Evolutionary conservation across 1,140 invertebrate species (phyloP), one percentile per base, ranked within the genome.

Genomic region (Mizuhopecten yessoensis): DNA sequence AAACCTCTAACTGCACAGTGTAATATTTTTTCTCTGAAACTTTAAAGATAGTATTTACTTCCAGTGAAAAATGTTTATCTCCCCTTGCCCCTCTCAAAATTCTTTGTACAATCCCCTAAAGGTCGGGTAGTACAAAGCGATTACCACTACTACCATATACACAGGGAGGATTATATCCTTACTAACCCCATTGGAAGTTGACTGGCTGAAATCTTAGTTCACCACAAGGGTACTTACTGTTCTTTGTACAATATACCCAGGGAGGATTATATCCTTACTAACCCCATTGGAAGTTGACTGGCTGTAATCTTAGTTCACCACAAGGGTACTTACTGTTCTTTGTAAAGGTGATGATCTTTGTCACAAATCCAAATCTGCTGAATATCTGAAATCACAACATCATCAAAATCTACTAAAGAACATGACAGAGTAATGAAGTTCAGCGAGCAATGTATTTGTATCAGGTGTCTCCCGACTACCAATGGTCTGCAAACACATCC

Each of bases 281-380:
- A 90, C 17, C 34, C 20, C 87, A 87, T 34, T 87, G 39, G 33
- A 13, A 20, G 87, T 86, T 45, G n/a, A 87, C n/a, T 49, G 45
- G 87, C 89, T 39, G 57, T 86, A 91, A 87, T 92, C 86, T 34
- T 87, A 91, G 91, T 92, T 90, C 90, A 86, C 87, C 93, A 92
- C 90, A 93, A 45, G 49, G 20, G 34, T 91, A 98, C 98, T 98
- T 97, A 99, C 98, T 99, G 97, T 99, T 99, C 97, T 99, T 99
- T 94, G 98, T 99, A 97, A 99, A 99, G 93, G 99, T 99, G 95
- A 99, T 99, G 95, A 99, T 99, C 97, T 99, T 99, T 94, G 99
- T 97, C 95, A 99, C 99, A 97, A 99, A 99, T 94, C 99, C 99
- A 96, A 98, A 99, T 93, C 99, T 98, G 94, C 99, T 98, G 97